Evolutionary conservation across 2,113 vertebrate species (phyloP).

Genomic region (Pollimyrus isidori): DNA sequence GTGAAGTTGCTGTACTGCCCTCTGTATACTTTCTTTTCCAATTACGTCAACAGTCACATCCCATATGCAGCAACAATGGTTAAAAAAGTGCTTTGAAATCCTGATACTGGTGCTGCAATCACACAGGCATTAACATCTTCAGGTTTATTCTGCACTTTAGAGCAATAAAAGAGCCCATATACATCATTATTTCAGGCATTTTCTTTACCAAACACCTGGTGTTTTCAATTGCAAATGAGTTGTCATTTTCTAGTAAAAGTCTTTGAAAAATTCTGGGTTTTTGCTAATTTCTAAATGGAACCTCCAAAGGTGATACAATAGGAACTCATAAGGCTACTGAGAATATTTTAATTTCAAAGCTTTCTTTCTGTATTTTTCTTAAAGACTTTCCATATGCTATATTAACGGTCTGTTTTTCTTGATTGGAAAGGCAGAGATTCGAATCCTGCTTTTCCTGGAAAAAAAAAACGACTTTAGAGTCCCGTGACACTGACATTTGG

Average conservation of each 20-base stretch:
- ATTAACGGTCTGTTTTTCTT: neutral
- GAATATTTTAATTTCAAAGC: neutral
- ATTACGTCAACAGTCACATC: slow-evolving; percentile 5
- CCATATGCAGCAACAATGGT: neutral
- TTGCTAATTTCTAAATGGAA: neutral
- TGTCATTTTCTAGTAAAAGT: neutral
- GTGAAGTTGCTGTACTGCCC: neutral
- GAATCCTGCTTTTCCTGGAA: neutral
- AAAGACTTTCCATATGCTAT: neutral
- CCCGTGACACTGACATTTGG: neutral
- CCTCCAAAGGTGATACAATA: neutral
- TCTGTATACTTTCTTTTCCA: neutral
- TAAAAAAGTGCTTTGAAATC: neutral
- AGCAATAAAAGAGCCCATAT: neutral
- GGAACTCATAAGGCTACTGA: neutral
- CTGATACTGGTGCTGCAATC: neutral
- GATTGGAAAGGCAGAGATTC: neutral
- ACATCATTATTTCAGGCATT: neutral
- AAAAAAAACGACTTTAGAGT: neutral
- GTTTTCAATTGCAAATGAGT: slow-evolving; percentile 1
- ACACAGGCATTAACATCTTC: neutral
- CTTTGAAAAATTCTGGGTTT: neutral
- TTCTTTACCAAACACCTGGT: neutral
- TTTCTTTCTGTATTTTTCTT: neutral
- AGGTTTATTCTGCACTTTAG: neutral